Base-by-base conservation (phyloP, 2,797 vertebrate species). In the Ceryle rudis region DNA sequence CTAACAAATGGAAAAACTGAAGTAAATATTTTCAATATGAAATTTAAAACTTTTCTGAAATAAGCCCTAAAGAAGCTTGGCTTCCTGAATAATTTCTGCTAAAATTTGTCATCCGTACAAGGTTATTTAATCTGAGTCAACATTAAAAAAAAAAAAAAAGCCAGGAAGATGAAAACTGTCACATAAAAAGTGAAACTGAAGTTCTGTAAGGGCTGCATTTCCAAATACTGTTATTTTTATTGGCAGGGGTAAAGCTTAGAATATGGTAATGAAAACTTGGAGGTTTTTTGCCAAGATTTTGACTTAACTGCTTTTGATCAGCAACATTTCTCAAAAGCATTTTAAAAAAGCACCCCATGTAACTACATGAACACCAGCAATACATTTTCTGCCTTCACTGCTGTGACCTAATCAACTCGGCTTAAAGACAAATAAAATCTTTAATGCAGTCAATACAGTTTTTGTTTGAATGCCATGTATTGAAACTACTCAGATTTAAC, bases 21-120 rank as follows among this genome's bases (percentile, higher is more conserved):
- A 86, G 81, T 67, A 91, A 95, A 83, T 74, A 96, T 89, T 96
- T 96, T 93, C 67, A 54, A 11, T 81, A 49, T 65, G 92, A 95
- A 95, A 92, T 95, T 58, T 92, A 82, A 94, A 91, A 82, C 93
- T 78, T 39, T 74, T 93, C 42, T 78, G 75, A 90, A 94, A 93
- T 89, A 93, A 96, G 89, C 92, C 78, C 44, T 94, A 91, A 93
- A 96, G 93, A 92, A 91, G 93, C 89, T 94, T 95, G 95, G 79
- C 57, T 92, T 94, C 74, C 86, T 96, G 93, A 94, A 92, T 95
- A 96, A 92, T 92, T 95, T 82, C 86, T 93, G 67, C 90, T 87
- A 39, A 80, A 94, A 87, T 93, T 82, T 93, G 89, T 96, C 89
- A 96, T 87, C 92, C 1, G 0, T 16, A 9, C 29, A 74, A 83